Base-by-base conservation (phyloP, 2,113 vertebrate genomes). In the Oxygymnocypris stewartii region DNA sequence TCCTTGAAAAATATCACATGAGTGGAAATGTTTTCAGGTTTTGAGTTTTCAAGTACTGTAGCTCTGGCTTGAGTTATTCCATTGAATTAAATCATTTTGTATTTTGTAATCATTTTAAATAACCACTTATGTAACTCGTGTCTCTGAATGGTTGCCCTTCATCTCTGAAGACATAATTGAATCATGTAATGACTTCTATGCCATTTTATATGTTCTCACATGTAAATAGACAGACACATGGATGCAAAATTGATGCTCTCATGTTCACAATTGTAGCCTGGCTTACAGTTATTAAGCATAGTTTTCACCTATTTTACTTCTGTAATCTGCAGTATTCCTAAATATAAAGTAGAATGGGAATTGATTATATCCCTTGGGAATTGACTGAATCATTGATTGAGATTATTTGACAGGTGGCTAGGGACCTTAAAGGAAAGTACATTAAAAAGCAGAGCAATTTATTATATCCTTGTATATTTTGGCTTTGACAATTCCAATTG, bases 141-240 rank as follows among this genome's bases (percentile, higher is more conserved):
- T 76, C 6, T 47, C 42, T 49, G 74, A 76, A 76, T 76, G 12
- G n/a, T 76, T 76, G 74, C 23, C 23, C 40, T 44, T 25, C 42
- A 25, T 73, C 69, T 42, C 37, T 73, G 69, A 37, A 73, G 69
- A 23, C 69, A 1, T 47, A 0, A 75, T 7, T 75, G 73, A 75
- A 75, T 75, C 73, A 25, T 75, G n/a, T 44, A 75, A 75, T 76
- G 73, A 47, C 47, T 76, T 23, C 16, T 14, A 40, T 73, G 73
- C 42, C 73, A 47, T 44, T 14, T 6, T 2, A 47, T 47, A 42
- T 25, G 42, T 28, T 49, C n/a, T 76, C 74, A 76, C 71, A 6
- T 73, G 20, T 42, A 20, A 54, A 54, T 54, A 42, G 69, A 73
- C 37, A 40, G 18, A 42, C 74, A 49, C 42, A 76, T 76, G 74